Base-by-base conservation (phyloP, 2,113 vertebrate species). In the Myiozetetes cayanensis region DNA sequence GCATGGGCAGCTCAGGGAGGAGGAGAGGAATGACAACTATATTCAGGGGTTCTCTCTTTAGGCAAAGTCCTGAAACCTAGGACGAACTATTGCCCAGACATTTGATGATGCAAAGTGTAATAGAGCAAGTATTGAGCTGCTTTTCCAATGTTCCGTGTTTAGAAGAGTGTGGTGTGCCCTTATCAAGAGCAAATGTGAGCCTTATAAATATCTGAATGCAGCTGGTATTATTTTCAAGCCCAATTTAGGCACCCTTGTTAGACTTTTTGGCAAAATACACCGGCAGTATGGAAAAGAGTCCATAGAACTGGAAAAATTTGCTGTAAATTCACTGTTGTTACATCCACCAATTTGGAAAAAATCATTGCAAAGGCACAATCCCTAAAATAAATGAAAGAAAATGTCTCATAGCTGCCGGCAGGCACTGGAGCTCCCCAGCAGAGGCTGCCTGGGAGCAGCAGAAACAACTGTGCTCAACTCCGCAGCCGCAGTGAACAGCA, bases 371-470 rank as follows among this genome's bases (percentile, higher is more conserved):
- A 95, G 68, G 80, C 30, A 5, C 44, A 63, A 46, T 90, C 84
- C 80, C 79, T 86, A 89, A 89, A 93, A 96, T 82, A 96, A 95
- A 82, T 82, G 80, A 83, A 91, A 87, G 74, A 87, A 94, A 93
- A 67, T 15, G 31, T n/a, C 79, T 95, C 6, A 7, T 65, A 81
- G 72, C 78, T 20, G 3, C 67, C 30, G 15, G 76, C 80, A 92
- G 90, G 80, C 90, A 3, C 59, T 79, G 75, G 59, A 91, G 81
- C 65, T 95, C 93, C 80, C 67, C 88, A 91, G 82, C 72, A 86
- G 89, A 89, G 86, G 78, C 77, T 96, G 93, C 74, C 52, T 95
- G 86, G 78, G 78, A 79, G 72, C 65, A 59, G 39, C 58, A 82
- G 92, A 81, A 83, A 62, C 27, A 44, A 61, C 84, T 8, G 15